Evolutionary conservation across 2,797 vertebrate genomes (phyloP).

Genomic region (Meriones psammophilus): DNA sequence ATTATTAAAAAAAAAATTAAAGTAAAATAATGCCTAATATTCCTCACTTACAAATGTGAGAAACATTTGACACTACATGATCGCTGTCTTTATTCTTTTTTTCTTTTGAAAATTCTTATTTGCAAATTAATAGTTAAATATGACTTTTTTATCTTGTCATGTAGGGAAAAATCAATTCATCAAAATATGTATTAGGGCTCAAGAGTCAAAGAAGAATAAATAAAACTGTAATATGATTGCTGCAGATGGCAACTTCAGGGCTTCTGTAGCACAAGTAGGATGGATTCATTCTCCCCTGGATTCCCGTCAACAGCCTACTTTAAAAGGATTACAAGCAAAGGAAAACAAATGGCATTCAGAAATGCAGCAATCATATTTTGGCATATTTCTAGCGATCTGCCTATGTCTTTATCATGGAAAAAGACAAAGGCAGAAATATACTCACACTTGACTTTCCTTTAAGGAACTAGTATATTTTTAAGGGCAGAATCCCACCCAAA

Average conservation of each 20-base stretch:
- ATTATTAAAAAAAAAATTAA: neutral
- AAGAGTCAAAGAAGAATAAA: conserved; percentile 36
- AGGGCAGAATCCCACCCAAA: conserved; percentile 4
- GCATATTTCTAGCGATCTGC: neutral
- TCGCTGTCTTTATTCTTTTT: neutral
- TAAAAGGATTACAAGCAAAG: conserved; percentile 18
- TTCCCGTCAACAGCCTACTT: neutral
- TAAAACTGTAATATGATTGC: conserved; percentile 4
- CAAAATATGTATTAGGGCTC: neutral
- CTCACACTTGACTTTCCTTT: neutral
- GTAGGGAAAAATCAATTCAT: conserved; percentile 35
- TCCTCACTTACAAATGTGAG: neutral
- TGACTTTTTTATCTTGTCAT: conserved; percentile 21
- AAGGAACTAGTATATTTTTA: conserved; percentile 55
- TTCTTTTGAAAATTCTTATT: conserved; percentile 43
- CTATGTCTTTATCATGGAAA: neutral
- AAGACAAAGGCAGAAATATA: neutral
- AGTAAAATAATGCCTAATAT: neutral
- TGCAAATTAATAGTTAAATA: conserved; percentile 33
- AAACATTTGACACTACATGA: neutral
- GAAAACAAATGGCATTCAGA: conserved; percentile 31
- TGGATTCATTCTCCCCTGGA: neutral
- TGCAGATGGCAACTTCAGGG: neutral
- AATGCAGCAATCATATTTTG: neutral
- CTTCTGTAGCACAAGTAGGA: conserved; percentile 9